These are phyloP conservation scores for Ips nitidus DNA, from an alignment of 1,140 invertebrate genomes.

Conservation along the genomic window DNA sequence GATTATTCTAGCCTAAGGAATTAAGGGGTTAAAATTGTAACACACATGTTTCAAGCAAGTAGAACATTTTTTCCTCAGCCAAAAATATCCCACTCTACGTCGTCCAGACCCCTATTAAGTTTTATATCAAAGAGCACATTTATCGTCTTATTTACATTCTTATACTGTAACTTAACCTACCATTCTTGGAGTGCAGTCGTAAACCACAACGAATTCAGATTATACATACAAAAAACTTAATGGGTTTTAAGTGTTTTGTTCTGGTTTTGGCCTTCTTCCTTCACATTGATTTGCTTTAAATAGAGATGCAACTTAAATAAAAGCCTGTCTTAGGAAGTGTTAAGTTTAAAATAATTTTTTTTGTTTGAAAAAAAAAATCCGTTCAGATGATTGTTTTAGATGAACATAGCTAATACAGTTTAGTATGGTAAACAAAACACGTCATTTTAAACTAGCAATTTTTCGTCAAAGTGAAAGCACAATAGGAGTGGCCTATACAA, in stretches of 20 bases:
- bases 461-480: too few relatives aligned
- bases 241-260: conserved; percentile 5
- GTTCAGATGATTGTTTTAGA: too few relatives aligned
- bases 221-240: conserved; percentile 3
- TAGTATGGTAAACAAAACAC: too few relatives aligned
- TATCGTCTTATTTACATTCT: conserved; percentile 1
- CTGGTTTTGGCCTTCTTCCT: neutral
- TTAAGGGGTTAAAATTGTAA: too few relatives aligned
- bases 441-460: too few relatives aligned
- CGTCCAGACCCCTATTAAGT: conserved; percentile 1
- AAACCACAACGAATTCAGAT: conserved; percentile 4
- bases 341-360: too few relatives aligned
- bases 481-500: too few relatives aligned
- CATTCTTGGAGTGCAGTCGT: conserved; percentile 1
- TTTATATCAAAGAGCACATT: neutral
- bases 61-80: too few relatives aligned
- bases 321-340: neutral
- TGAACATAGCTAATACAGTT: too few relatives aligned
- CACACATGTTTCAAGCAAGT: too few relatives aligned
- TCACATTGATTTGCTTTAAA: neutral
- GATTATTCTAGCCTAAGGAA: too few relatives aligned
- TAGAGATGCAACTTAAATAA: neutral
- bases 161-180: neutral
- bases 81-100: neutral
- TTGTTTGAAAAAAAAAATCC: too few relatives aligned